Evolutionary conservation across 2,113 vertebrate species (phyloP).

Genomic region (Sylvicapra grimmia): DNA sequence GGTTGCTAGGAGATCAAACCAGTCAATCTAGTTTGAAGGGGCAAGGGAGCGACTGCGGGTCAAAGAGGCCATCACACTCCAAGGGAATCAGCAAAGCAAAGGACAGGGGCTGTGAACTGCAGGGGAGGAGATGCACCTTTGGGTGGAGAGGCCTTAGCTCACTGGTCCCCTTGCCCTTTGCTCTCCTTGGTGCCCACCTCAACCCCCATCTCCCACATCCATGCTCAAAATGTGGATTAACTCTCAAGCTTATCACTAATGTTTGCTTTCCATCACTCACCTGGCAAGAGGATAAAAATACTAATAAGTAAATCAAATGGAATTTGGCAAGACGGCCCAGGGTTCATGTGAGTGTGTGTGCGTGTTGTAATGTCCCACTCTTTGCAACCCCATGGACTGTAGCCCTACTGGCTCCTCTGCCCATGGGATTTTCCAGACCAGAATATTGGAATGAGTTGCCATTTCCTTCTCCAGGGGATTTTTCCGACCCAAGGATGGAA

Average conservation of each 20-base stretch:
- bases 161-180: rapidly evolving
- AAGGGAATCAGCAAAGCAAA: background rate
- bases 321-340: rapidly evolving
- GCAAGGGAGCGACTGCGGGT: rapidly evolving
- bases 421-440: background rate
- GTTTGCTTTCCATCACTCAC: background rate
- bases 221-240: background rate
- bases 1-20: background rate
- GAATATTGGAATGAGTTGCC: background rate
- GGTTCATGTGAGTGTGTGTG: background rate
- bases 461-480: background rate
- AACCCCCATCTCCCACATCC: rapidly evolving
- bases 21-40: background rate
- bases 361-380: rapidly evolving
- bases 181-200: too few species aligned
- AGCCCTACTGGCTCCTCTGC: background rate
- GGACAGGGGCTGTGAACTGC: rapidly evolving
- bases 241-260: rapidly evolving
- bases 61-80: background rate
- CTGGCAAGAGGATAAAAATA: background rate
- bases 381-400: background rate
- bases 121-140: rapidly evolving
- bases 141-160: rapidly evolving
- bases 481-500: background rate
- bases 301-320: background rate